A percentile compares a stretch with the other conserved stretches of the same genome.
Conservation (phyloP, 2,797 vertebrate genomes). For the Oceanodroma leucorhoa region DNA sequence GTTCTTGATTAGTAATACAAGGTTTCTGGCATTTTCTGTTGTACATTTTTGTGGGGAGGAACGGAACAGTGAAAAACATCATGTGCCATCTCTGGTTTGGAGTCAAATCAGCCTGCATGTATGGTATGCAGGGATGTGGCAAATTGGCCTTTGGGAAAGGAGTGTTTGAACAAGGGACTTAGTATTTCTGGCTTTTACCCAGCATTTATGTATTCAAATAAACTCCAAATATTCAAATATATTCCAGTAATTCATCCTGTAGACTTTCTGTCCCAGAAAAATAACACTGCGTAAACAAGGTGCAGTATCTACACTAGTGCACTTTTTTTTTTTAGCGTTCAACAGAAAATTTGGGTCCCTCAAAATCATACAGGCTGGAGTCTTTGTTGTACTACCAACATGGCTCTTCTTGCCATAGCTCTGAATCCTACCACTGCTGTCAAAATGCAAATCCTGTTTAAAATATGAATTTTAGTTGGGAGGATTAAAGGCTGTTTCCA, state of each 20-base stretch:
- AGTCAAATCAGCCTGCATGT: not conserved
- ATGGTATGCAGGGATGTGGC: not conserved
- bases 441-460: not conserved
- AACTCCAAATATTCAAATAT: not conserved
- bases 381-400: not conserved
- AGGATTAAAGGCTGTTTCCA: not conserved
- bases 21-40: not conserved
- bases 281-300: not conserved
- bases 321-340: accelerated
- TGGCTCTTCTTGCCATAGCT: not conserved
- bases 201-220: not conserved
- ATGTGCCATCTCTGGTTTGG: not conserved
- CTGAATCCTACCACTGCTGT: not conserved
- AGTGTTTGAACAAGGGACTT: not conserved
- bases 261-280: not conserved
- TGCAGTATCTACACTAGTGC: not conserved
- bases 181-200: not conserved
- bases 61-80: not conserved
- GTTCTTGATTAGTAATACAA: not conserved
- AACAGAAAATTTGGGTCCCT: not conserved
- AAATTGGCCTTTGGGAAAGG: not conserved
- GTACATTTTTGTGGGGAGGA: not conserved
- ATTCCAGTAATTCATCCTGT: not conserved
- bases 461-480: not conserved
- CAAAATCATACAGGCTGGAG: not conserved